Base-by-base conservation (phyloP, 2,888 invertebrate genomes). In the Branchipolynoe longqiensis region DNA sequence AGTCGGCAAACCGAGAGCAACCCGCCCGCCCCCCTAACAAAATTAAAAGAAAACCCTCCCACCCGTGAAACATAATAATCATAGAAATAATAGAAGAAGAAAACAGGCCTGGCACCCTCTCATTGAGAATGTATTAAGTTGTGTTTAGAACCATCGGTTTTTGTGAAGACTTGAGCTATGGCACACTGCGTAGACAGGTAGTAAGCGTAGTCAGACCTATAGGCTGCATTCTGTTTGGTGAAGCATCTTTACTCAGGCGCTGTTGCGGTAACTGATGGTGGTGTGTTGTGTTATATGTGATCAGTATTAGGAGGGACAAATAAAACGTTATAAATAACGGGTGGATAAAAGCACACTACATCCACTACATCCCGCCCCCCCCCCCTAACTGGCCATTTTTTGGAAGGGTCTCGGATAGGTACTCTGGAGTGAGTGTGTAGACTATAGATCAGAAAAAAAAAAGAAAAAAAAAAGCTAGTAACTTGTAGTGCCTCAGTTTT, bases 231-330 rank as follows among this genome's bases (percentile, higher is more conserved):
- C 8, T 3, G 78, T 78, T 78, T 54, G 38, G 78, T 78, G 54
- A 41, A 41, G 12, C 28, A 78, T 48, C 48, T 33, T 78, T 54
- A 48, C 41, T 78, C 78, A 28, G 28, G 31, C 41, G 78, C 41
- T 78, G 78, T 78, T 48, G 31, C 54, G 31, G 78, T 78, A 78
- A 48, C 54, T 78, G 78, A 78, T 78, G 78, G 78, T 78, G 78
- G 78, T 48, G 78, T 78, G 78, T 78, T 78, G 78, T 78, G 78
- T 78, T 78, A 78, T 54, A 78, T 78, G 78, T 78, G 41, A 78
- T 54, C 78, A 78, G 78, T 78, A 78, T 78, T 78, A 78, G 78
- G 54, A 54, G 78, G 48, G 48, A 78, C 69, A 69, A 69, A 69
- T n/a, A 62, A 69, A 69, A 69, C 33, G 38, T 36, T 36, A n/a